Evolutionary conservation across 30 jellyfish, hydroid and myxozoan species (phyloP), one percentile per base, ranked within the genome.

Genomic region (Rhopilema esculentum): DNA sequence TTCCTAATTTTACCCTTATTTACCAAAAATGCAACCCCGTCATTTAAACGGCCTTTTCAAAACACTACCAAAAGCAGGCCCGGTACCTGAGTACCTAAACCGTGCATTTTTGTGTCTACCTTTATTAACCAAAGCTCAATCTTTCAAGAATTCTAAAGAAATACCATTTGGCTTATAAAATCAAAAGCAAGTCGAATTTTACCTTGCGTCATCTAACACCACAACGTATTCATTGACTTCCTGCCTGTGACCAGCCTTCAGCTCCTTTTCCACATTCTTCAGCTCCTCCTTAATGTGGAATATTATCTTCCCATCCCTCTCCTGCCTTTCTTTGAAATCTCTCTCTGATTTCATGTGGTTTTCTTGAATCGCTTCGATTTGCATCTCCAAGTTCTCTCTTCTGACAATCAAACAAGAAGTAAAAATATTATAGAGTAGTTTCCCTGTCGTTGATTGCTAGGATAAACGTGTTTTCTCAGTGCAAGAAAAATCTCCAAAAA

Each of bases 171-270:
- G n/a, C n/a, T n/a, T n/a, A n/a, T n/a, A n/a, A n/a, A n/a, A n/a
- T n/a, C n/a, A n/a, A n/a, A n/a, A n/a, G n/a, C 20, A 9, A 51
- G 61, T 69, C 1, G 72, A 75, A 63, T 52, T 40, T 23, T 74
- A 85, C 94, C 82, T 71, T 17, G 64, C 48, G 1, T 85, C 88
- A 32, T 85, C 87, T 8, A 85, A 12, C 16, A 30, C 84, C 17
- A 20, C 33, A 20, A 49, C n/a, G 26, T 18, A 62, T 0, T 74
- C 66, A 21, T 64, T 69, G n/a, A 66, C 63, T 79, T 85, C 94
- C 1, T 76, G 77, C 66, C 24, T 8, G 9, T 40, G 57, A 12
- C 84, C 50, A 27, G 65, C 75, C 66, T 19, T 20, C 23, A 30
- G 29, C 21, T 40, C 71, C 8, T 63, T 80, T 16, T 27, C 25